A percentile compares a stretch with the other conserved stretches of the same genome.
These are phyloP conservation scores for Drepana falcataria DNA, from an alignment of 2,888 invertebrate genomes.

Conservation along the genomic window DNA sequence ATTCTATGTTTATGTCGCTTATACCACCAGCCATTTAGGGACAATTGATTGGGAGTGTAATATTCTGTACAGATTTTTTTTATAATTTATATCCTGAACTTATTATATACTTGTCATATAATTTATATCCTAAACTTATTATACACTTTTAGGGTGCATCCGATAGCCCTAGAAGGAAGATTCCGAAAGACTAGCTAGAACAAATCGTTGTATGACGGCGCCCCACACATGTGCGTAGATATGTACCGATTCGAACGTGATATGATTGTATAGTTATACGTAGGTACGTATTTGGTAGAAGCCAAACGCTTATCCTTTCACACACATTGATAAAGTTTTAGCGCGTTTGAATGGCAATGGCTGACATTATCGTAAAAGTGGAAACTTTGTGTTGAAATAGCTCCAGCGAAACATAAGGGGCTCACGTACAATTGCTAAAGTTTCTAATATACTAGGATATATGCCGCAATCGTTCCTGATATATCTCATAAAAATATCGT, in stretches of 20 bases:
- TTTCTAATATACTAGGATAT: slow-evolving; percentile 71
- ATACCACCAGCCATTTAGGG: too few relatives aligned
- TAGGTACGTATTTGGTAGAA: slow-evolving; percentile 47
- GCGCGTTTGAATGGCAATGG: slow-evolving; percentile 77
- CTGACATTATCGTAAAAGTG: slow-evolving; percentile 78
- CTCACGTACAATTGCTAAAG: slow-evolving; percentile 75
- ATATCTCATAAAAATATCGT: slow-evolving; percentile 70
- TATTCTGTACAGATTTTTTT: too few relatives aligned
- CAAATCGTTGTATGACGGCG: neutral
- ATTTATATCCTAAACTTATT: too few relatives aligned
- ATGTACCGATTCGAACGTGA: neutral
- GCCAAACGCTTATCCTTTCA: slow-evolving; percentile 69
- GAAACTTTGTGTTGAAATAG: slow-evolving; percentile 73
- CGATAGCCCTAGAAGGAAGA: too few relatives aligned
- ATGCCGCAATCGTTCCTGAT: slow-evolving; percentile 61
- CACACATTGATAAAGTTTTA: slow-evolving; percentile 77
- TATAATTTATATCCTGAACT: too few relatives aligned
- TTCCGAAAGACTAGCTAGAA: neutral
- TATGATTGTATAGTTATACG: neutral
- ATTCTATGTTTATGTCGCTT: too few relatives aligned
- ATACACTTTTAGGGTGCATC: too few relatives aligned
- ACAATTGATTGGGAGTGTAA: too few relatives aligned
- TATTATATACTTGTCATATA: too few relatives aligned
- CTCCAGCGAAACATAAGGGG: slow-evolving; percentile 74
- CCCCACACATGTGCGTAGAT: neutral